Evolutionary conservation across 2,888 invertebrate genomes (phyloP), one percentile per base, ranked within the genome.

Genomic region (Lasioglossum malachurum): DNA sequence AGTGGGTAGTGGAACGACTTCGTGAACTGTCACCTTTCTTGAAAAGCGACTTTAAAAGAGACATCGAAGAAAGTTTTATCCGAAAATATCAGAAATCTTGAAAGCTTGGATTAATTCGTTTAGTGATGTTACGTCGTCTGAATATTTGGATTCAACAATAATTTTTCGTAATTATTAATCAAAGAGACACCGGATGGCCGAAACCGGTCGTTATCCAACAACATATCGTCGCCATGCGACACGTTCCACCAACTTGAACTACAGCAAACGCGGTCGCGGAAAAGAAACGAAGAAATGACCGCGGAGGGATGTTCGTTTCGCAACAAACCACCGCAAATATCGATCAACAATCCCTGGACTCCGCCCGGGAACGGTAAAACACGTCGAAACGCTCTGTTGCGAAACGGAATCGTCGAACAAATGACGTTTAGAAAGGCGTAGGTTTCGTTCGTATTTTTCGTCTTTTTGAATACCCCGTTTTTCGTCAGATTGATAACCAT

Each of bases 171-270:
- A 57, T 60, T 23, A 23, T 57, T 44, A 27, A 31, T 76, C 76
- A 60, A 76, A 85, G 57, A 73, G 84, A 53, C 76, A 31, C 35
- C 14, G 76, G 73, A 69, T n/a, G 72, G 64, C 38, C 67, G 57
- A 27, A 46, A 16, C 75, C 49, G 81, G 16, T 53, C 87, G 77
- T 82, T 75, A 38, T 67, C 79, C 60, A 79, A 79, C 75, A 75
- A 78, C 49, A 53, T 77, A 64, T 84, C 73, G 79, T 86, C 82
- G 73, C 35, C 75, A 82, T 75, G 80, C 72, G 89, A 77, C 82
- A n/a, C 80, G 88, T 91, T 92, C 91, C 93, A 93, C 91, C 91
- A 90, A 91, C 92, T 92, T 92, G 91, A 92, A 92, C 90, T 90
- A 85, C 91, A 85, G 91, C 88, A 90, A 91, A 91, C 91, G 87